Evolutionary conservation across 2,113 vertebrate species (phyloP), one percentile per base, ranked within the genome.

Genomic region (Burhinus bistriatus): DNA sequence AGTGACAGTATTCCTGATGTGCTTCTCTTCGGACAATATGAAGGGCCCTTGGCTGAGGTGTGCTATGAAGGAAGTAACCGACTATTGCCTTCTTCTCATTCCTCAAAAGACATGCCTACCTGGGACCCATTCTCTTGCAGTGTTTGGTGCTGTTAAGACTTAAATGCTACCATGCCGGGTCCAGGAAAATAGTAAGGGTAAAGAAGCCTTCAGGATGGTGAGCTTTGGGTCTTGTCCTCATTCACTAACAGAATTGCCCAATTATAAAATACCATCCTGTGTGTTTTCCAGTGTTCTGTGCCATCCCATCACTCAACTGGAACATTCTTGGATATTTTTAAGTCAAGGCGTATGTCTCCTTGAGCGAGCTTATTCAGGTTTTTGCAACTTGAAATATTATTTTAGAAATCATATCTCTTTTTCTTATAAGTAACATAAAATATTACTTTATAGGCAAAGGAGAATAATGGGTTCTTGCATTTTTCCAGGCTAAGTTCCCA

Each of bases 1-100:
- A 38, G 54, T 26, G 32, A 62, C 20, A 20, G 38, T 27, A 78
- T 10, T 45, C 57, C 14, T 26, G 7, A 80, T 36, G 29, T 71
- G 34, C 69, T 73, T 52, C 59, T 65, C 2, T 2, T 15, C n/a
- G 8, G 44, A 42, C 19, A 84, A 10, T 18, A 38, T 54, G 61
- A 44, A 77, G 12, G 51, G n/a, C 38, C 23, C 29, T 65, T 2
- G 2, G n/a, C 68, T 55, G 61, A 83, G 26, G 2, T 3, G 6
- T 13, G 26, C 38, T 23, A 15, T 4, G 21, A 52, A 71, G 52
- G 25, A 88, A 29, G 29, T 29, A 77, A 66, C 45, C 3, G 8
- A 29, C 15, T 73, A 40, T 25, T 34, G 29, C 36, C 2, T 0
- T 1, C 45, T 42, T 75, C 66, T 80, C 0, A 0, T 45, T 77